These are phyloP conservation scores for Xestia c-nigrum DNA, from an alignment of 2,888 invertebrate species.

Conservation along the genomic window DNA sequence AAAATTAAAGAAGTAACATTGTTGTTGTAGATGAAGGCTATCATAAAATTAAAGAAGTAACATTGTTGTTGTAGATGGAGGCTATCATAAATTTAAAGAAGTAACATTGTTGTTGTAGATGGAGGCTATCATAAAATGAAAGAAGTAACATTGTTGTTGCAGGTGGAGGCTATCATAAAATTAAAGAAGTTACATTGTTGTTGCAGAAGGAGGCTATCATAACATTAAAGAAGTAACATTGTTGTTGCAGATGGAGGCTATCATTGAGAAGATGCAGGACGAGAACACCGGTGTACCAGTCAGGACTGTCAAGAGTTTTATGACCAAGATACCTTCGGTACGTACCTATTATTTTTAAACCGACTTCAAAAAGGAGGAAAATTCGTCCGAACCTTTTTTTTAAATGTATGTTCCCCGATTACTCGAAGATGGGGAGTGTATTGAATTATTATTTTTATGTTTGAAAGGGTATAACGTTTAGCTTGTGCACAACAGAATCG, in stretches of 20 bases:
- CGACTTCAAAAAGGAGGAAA: no score
- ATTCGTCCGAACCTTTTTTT: no score
- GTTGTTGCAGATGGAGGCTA: slow-evolving; percentile 96
- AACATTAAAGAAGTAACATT: no score
- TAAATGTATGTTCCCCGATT: no score
- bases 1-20: not conserved
- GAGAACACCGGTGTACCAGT: slow-evolving; percentile 98
- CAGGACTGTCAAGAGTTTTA: slow-evolving; percentile 99
- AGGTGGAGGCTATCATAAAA: slow-evolving; percentile 97
- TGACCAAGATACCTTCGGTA: slow-evolving; percentile 99
- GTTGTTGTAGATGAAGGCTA: slow-evolving; percentile 96
- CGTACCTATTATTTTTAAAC: slow-evolving; percentile 86
- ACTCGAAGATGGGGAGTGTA: no score
- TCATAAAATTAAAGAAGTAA: not conserved
- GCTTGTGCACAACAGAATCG: no score
- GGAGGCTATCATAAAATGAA: slow-evolving; percentile 92
- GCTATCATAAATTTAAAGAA: slow-evolving; percentile 82
- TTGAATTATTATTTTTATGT: no score
- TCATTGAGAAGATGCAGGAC: slow-evolving; percentile 99
- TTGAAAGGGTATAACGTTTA: no score
- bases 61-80: slow-evolving; percentile 95
- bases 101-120: slow-evolving; percentile 92
- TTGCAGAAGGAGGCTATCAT: slow-evolving; percentile 98
- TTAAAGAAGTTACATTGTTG: not conserved
- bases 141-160: slow-evolving; percentile 72